Percentiles rank a stretch among this genome's conserved stretches.
Conservation (phyloP, 2,888 invertebrate genomes). For the Pammene aurita region DNA sequence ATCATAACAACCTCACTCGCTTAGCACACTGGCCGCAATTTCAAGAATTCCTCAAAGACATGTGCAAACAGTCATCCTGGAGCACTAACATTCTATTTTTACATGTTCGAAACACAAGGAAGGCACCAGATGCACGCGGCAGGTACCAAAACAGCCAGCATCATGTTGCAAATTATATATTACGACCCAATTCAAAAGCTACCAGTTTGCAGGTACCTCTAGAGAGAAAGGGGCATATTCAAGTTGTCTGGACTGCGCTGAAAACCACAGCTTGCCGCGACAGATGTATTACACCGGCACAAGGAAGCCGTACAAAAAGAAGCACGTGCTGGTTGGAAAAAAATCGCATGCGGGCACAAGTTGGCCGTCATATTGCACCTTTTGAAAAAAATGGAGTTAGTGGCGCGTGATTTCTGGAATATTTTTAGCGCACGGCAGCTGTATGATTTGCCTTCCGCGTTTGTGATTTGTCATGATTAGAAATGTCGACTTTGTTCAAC, state of each 20-base stretch:
- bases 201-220: background rate
- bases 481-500: slow-evolving; percentile 17
- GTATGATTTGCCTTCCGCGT: slow-evolving; percentile 22
- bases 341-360: slow-evolving; percentile 81
- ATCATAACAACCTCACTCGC: slow-evolving; percentile 24
- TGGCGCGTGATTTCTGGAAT: slow-evolving; percentile 69
- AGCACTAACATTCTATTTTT: slow-evolving; percentile 67
- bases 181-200: slow-evolving; percentile 50
- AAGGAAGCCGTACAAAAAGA: slow-evolving; percentile 74
- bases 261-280: slow-evolving; percentile 78
- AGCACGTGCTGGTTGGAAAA: slow-evolving; percentile 75
- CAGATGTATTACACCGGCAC: slow-evolving; percentile 76
- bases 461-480: slow-evolving; percentile 31
- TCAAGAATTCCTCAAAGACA: slow-evolving; percentile 40
- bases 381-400: slow-evolving; percentile 56
- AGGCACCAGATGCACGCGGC: slow-evolving; percentile 76
- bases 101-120: slow-evolving; percentile 63
- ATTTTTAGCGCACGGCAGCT: slow-evolving; percentile 59
- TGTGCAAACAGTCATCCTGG: slow-evolving; percentile 44
- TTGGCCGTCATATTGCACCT: slow-evolving; percentile 67
- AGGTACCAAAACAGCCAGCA: slow-evolving; percentile 74
- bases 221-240: slow-evolving; percentile 41
- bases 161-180: slow-evolving; percentile 76
- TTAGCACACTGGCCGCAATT: slow-evolving; percentile 33
- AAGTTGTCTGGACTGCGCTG: slow-evolving; percentile 54